Evolutionary conservation across 2,888 invertebrate species (phyloP).

Genomic region (Limnephilus rhombicus): DNA sequence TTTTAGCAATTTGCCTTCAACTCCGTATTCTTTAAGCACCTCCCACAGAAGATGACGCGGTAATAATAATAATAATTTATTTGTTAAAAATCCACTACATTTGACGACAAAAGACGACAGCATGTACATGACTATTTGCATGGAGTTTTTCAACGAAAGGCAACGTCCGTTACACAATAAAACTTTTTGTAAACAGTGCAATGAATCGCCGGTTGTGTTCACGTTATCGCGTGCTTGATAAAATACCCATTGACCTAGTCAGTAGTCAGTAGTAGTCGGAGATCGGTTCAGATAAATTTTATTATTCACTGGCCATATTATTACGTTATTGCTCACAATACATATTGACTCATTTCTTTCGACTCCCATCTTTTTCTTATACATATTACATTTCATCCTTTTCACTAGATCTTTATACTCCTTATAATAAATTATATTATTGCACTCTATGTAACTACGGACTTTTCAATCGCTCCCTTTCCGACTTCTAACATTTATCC

Average conservation of each 20-base stretch:
- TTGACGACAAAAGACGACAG: not conserved
- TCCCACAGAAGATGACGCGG: no score
- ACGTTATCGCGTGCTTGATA: constrained; percentile 43
- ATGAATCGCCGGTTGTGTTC: constrained; percentile 23
- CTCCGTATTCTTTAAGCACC: no score
- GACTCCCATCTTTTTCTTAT: not conserved
- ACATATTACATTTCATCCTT: no score
- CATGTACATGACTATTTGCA: not conserved
- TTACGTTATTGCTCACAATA: not conserved
- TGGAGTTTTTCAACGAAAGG: not conserved
- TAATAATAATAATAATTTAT: not conserved
- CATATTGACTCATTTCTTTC: not conserved
- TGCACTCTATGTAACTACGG: not conserved
- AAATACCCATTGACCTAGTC: constrained; percentile 36
- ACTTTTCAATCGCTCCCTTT: not conserved
- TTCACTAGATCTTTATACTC: constrained; percentile 13
- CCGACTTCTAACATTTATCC: not conserved
- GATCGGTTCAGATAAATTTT: not conserved
- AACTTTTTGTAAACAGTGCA: constrained; percentile 26
- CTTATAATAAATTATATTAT: not conserved
- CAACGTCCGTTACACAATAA: not conserved
- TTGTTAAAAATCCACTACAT: not conserved
- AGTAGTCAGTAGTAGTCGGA: not conserved
- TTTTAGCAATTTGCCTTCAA: no score
- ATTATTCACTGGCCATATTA: not conserved